phyloP scores from a whole-genome alignment of 2,888 invertebrate species.

The Stictocephala bisonia region DNA sequence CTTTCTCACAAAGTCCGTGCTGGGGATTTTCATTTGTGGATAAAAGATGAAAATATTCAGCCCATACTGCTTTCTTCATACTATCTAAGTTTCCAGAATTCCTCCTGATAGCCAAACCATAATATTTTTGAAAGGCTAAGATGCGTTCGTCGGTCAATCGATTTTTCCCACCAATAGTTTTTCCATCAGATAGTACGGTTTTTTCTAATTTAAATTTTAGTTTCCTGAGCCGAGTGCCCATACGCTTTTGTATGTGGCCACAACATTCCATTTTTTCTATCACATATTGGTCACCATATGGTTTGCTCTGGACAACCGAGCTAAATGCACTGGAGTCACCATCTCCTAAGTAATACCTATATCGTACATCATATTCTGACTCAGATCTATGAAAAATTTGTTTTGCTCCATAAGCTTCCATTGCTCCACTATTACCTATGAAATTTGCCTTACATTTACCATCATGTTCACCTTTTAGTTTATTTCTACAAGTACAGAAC shows the following conservation, averaged over 20 bases:
- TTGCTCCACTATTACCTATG: constrained; percentile 13
- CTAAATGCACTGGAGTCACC: constrained; percentile 12
- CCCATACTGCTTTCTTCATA: constrained; percentile 6
- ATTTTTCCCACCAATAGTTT: constrained; percentile 10
- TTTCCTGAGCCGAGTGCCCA: constrained; percentile 17
- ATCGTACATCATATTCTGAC: background rate
- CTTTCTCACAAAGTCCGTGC: constrained; percentile 2
- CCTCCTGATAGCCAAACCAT: constrained; percentile 11
- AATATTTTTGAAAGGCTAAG: background rate
- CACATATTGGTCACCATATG: background rate
- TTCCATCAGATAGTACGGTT: too few relatives aligned
- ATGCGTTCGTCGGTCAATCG: constrained; percentile 1
- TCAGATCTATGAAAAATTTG: constrained; percentile 1
- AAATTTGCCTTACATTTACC: constrained; percentile 7
- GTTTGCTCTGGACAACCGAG: constrained; percentile 7
- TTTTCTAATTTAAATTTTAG: background rate
- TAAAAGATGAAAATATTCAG: background rate
- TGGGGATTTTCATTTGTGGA: constrained; percentile 19
- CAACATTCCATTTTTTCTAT: constrained; percentile 21
- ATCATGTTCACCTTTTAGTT: background rate
- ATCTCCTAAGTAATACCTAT: constrained; percentile 1
- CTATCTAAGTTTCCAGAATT: background rate
- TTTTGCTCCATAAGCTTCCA: background rate
- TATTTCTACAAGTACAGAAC: background rate
- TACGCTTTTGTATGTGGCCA: constrained; percentile 1